A percentile compares a stretch with the other conserved stretches of the same genome.
Conservation (phyloP, 2,888 invertebrate species). For the Drosophila testacea region DNA sequence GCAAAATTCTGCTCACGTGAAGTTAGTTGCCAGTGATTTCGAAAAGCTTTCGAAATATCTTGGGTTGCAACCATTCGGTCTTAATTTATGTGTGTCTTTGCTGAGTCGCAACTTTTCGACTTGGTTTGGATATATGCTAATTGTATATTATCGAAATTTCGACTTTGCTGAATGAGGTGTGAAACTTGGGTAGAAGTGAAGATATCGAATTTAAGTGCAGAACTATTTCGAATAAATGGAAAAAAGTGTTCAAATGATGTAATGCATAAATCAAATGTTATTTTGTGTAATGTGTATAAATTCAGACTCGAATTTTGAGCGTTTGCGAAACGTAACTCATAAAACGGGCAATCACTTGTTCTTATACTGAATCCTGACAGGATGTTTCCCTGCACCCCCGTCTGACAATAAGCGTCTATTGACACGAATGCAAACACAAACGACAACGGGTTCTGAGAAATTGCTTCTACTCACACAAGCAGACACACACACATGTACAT, state of each 20-base stretch:
- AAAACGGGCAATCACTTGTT: conserved; percentile 56
- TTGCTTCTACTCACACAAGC: conserved; percentile 15
- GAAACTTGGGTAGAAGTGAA: neutral
- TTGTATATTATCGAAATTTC: neutral
- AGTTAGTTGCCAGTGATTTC: conserved; percentile 10
- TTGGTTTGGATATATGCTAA: conserved; percentile 3
- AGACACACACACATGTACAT: conserved; percentile 8
- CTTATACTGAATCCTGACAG: conserved; percentile 61
- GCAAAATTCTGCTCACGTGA: conserved; percentile 13
- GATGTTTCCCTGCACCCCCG: conserved; percentile 36
- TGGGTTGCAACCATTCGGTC: neutral
- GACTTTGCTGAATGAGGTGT: neutral
- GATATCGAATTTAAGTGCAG: conserved; percentile 7
- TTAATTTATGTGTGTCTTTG: conserved; percentile 13
- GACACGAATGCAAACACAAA: conserved; percentile 52
- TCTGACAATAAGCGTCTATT: conserved; percentile 61
- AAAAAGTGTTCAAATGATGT: neutral
- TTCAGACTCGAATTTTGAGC: neutral
- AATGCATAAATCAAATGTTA: neutral
- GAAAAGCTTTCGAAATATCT: conserved; percentile 4
- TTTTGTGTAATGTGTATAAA: neutral
- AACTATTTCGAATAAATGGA: neutral
- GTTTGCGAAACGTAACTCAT: conserved; percentile 28
- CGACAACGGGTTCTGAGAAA: conserved; percentile 25
- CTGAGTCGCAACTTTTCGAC: conserved; percentile 1